Evolutionary conservation across 2,888 invertebrate species (phyloP).

Genomic region (Eupithecia exiguata): DNA sequence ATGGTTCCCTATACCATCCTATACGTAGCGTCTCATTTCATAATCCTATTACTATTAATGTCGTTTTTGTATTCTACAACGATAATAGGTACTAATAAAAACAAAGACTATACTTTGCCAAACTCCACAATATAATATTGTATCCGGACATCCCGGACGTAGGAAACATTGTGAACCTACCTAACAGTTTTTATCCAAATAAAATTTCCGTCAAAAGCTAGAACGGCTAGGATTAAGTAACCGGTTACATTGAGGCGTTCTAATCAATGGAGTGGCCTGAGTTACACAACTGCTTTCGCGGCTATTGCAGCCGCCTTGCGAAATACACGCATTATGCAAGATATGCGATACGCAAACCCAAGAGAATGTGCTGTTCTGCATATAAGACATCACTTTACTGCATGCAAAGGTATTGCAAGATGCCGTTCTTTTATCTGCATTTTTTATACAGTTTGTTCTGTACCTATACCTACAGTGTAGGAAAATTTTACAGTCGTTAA

Average conservation of each 20-base stretch:
- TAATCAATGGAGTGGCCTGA: conserved; percentile 75
- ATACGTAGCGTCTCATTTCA: too few relatives aligned
- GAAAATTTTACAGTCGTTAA: background rate
- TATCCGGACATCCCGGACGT: background rate
- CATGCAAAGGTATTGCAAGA: conserved; percentile 22
- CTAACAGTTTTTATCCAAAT: conserved; percentile 6
- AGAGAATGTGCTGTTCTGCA: conserved; percentile 55
- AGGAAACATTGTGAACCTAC: background rate
- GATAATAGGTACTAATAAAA: too few relatives aligned
- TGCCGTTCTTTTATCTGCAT: conserved; percentile 15
- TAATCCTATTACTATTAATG: too few relatives aligned
- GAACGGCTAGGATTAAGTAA: conserved; percentile 67
- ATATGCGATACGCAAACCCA: conserved; percentile 70
- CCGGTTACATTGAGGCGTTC: conserved; percentile 71
- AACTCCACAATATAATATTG: background rate
- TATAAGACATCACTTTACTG: conserved; percentile 38
- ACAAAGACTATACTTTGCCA: background rate
- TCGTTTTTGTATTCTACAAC: background rate
- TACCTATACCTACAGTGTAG: background rate
- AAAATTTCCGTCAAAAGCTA: conserved; percentile 44
- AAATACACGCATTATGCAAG: conserved; percentile 75
- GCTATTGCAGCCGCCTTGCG: conserved; percentile 69
- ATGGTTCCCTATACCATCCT: too few relatives aligned
- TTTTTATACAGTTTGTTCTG: background rate
- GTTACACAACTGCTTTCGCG: conserved; percentile 80